Evolutionary conservation across 2,797 vertebrate genomes (phyloP), one percentile per base, ranked within the genome.

Genomic region (Amniataba percoides): DNA sequence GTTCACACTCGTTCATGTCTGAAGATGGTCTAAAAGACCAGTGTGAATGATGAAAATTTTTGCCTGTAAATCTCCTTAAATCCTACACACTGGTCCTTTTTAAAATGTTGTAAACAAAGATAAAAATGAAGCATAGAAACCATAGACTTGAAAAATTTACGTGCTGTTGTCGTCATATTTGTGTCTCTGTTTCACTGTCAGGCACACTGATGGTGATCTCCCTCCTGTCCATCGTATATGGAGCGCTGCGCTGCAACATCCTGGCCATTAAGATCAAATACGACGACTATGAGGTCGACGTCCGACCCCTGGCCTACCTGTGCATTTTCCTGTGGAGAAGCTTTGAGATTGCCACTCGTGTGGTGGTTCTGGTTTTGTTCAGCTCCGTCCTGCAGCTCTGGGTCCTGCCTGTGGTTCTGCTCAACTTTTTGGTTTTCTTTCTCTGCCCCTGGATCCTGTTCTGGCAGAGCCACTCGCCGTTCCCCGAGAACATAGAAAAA

Each of bases 241-340:
- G 98, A 31, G 98, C 98, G 7, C 92, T 99, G 71, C 96, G 97
- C 83, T 99, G 98, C 95, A 99, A 99, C 94, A 98, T 99, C 88
- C 94, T 99, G 87, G 97, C 98, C 71, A 98, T 99, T 74, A 99
- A 97, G 94, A 97, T 99, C 67, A 98, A 98, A 86, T 99, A 99
- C 0, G 97, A 99, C 0, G 97, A 98, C 72, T 99, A 99, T 0
- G 96, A 97, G 14, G 84, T 99, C 83, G 96, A 93, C 0, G 94
- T 99, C 73, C 96, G 95, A 48, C 97, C 98, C 0, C 77, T 91
- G 0, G 97, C 98, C 53, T 99, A 99, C 77, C 71, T 99, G 74
- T 97, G 97, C 88, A 96, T 99, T 75, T 97, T 99, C 94, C 86
- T 99, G 87, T 99, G 98, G 98, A 95, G 98, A 60, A 96, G 97